Base-by-base conservation (phyloP, 1,140 invertebrate genomes). In the Monochamus saltuarius region DNA sequence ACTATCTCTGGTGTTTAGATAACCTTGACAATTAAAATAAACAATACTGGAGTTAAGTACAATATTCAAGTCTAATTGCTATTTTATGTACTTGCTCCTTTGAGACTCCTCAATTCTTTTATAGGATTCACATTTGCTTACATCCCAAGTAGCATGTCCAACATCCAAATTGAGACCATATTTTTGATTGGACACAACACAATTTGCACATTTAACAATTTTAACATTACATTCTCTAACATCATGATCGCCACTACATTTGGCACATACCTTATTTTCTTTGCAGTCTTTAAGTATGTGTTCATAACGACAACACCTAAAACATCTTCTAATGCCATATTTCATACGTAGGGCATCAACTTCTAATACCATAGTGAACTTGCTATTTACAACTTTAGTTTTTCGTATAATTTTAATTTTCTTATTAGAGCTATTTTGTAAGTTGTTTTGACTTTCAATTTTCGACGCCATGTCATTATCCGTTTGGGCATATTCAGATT, bases 401-500 rank as follows among this genome's bases (percentile, higher is more conserved):
- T 29, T 55, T 4, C 37, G 10, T 6, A 55, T 55, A 10, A 55
- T 42, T 42, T 55, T 19, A 17, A 55, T 55, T 42, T 55, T 55
- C 4, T 55, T 42, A 14, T 53, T 9, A n/a, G 36, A 8, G 14
- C 11, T 55, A 16, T 39, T 29, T 38, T 55, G 51, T 9, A 55
- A 38, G 34, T 55, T 55, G 52, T 57, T 47, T 57, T 57, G 43
- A 11, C 40, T 57, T 47, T 43, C 53, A 51, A 56, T 56, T 49
- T 57, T 57, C 17, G n/a, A 7, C 7, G 49, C 22, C n/a, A 57
- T 51, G n/a, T 47, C 36, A 19, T 47, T 19, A 53, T 57, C 45
- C 49, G 8, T 16, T 37, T 37, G 42, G 16, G 6, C 9, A 49
- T 53, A 57, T 49, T 57, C 55, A 51, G 11, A 9, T 29, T 47